Evolutionary conservation across 2,797 vertebrate species (phyloP), one percentile per base, ranked within the genome.

Genomic region (Falco rusticolus): DNA sequence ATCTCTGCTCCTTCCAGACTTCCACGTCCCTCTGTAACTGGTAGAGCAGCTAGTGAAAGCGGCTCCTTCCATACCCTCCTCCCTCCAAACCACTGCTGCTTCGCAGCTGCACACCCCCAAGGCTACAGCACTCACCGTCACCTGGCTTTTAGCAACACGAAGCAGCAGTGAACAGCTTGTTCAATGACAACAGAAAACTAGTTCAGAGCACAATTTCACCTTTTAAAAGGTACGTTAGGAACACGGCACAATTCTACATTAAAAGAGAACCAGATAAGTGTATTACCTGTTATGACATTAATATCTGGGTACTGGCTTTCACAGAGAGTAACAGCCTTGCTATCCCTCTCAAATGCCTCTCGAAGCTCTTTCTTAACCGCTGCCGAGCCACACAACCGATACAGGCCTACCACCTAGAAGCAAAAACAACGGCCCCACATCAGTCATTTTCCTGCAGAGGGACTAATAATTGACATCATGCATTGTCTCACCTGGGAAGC

Each of bases 351-450:
- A 74, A 99, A 99, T 1, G 99, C 99, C 95, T 99, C 99, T 4
- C 99, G 98, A 11, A 99, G 99, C 96, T 99, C 99, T 90, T 99
- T 99, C 98, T 99, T 99, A 72, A 99, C 99, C 0, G 99, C 99
- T 3, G 99, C 99, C 0, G 99, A 99, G 53, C 99, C 99, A 71
- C 99, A 99, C 47, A 99, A 97, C 50, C 99, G 99, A 95, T 99
- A 99, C 28, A 99, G 98, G 48, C 99, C 99, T 88, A 99, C 99
- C 94, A 99, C 99, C 99, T 99, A 81, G 83, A 92, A 97, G 85
- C 66, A 97, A 83, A 97, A 71, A 93, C 71, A 78, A 57, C 4
- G 4, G 74, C 59, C 82, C 70, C 31, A 25, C 33, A 5, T 74
- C 96, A 96, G 85, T 74, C 26, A 25, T 26, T 5, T 8, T 34